Base-by-base conservation (phyloP, 1,140 invertebrate species). In the Trichonephila clavipes region DNA sequence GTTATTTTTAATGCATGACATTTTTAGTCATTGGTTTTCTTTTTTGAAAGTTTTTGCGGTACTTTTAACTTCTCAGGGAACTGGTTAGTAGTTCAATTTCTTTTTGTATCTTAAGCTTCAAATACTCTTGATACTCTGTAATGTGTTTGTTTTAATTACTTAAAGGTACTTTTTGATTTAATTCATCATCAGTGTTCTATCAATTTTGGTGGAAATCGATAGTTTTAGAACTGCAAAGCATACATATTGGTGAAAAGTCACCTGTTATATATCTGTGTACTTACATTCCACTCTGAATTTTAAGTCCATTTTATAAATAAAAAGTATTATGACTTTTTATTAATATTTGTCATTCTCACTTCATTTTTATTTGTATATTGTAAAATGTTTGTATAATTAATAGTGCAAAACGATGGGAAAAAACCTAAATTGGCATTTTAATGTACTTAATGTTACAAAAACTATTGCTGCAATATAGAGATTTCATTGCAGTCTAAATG, bases 281-380 rank as follows among this genome's bases (percentile, higher is more conserved):
- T 77, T 77, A 77, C 72, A 77, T 77, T 77, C 72, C 72, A 77
- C 34, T 77, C 72, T 18, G 28, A 77, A 18, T 40, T 34, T 77
- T 40, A 18, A 77, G 18, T 77, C 24, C 28, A 77, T 77, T 77
- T 77, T 77, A 77, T 40, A 77, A 34, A 77, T 77, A 40, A 77
- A 34, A 24, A 66, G 28, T 18, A 19, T 28, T 18, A 19, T 4
- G 0, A 6, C 28, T 40, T 28, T 77, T 19, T 34, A 18, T 77
- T 77, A 14, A 34, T 34, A 77, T 77, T 77, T 28, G 24, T 28
- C 2, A 69, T 69, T 21, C 16, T 24, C n/a, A 3, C n/a, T 69
- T 69, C n/a, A 69, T 69, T 69, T n/a, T 77, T 77, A 40, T 77
- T 77, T 40, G 72, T 40, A 34, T 7, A 77, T 34, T 77, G 18